Conservation (phyloP, 2,888 invertebrate species). For the Smittia aterrima region DNA sequence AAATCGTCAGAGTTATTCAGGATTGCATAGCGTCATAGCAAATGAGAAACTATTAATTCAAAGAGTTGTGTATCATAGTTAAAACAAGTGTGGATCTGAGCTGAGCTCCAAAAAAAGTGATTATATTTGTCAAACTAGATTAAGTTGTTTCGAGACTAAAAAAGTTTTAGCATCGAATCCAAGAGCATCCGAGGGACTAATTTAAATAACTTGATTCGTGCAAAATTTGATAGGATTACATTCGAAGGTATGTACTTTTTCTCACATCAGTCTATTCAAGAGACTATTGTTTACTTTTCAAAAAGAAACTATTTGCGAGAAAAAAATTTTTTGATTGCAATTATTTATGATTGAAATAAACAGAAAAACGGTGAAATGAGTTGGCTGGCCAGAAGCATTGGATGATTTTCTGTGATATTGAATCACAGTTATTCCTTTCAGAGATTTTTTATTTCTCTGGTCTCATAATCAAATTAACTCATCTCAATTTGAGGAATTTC, state of each 20-base stretch:
- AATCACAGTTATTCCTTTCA: too few relatives aligned
- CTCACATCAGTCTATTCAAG: not conserved
- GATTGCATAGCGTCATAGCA: too few relatives aligned
- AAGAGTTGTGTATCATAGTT: not conserved
- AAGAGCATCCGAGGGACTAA: too few relatives aligned
- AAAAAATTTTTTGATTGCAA: not conserved
- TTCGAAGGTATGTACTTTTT: not conserved
- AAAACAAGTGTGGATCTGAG: not conserved
- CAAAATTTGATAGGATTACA: not conserved
- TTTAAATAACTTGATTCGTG: not conserved
- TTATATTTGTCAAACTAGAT: not conserved
- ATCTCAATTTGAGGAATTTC: too few relatives aligned
- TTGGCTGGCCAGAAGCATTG: too few relatives aligned
- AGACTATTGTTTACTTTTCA: not conserved
- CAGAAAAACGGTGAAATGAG: not conserved
- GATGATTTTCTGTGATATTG: too few relatives aligned
- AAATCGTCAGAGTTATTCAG: too few relatives aligned
- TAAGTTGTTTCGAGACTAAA: not conserved
- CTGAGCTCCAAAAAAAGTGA: too few relatives aligned
- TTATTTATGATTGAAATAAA: not conserved
- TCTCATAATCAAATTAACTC: too few relatives aligned
- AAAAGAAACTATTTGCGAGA: not conserved
- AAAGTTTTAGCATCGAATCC: not conserved
- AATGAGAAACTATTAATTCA: conserved; percentile 4
- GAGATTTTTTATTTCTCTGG: too few relatives aligned